Evolutionary conservation across 1,140 invertebrate species (phyloP).

Genomic region (Amyelois transitella): DNA sequence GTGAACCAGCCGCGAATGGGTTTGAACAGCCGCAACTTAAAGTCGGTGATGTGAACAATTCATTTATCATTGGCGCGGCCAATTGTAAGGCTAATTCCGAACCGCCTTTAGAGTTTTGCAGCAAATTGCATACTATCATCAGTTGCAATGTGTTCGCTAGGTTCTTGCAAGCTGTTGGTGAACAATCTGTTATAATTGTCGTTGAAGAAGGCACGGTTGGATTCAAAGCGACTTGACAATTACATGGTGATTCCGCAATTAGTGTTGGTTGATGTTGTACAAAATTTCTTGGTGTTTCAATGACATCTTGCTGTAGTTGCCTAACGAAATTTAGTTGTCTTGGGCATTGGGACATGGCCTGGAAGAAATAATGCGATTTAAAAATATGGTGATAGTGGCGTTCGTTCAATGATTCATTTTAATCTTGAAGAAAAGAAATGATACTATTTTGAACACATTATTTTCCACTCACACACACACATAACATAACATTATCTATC

Average conservation of each 20-base stretch:
- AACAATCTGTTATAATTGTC: slow-evolving; percentile 51
- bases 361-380: not conserved
- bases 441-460: no score
- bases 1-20: slow-evolving; percentile 13
- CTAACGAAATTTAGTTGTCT: slow-evolving; percentile 15
- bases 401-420: no score
- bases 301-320: slow-evolving; percentile 17
- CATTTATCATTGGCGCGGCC: slow-evolving; percentile 38
- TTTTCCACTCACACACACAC: no score
- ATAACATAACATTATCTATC: no score
- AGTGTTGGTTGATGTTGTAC: not conserved
- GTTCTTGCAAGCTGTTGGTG: slow-evolving; percentile 50
- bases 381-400: no score
- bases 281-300: slow-evolving; percentile 17
- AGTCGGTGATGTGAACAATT: slow-evolving; percentile 29
- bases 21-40: slow-evolving; percentile 36
- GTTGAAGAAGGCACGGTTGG: slow-evolving; percentile 22
- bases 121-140: slow-evolving; percentile 52
- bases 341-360: slow-evolving; percentile 1
- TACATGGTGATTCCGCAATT: slow-evolving; percentile 10
- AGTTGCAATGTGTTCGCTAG: slow-evolving; percentile 50
- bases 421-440: no score
- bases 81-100: slow-evolving; percentile 32
- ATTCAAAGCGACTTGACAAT: slow-evolving; percentile 8
- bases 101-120: slow-evolving; percentile 35